Evolutionary conservation across 2,888 invertebrate genomes (phyloP).

Genomic region (Sinohyriopsis cumingii): DNA sequence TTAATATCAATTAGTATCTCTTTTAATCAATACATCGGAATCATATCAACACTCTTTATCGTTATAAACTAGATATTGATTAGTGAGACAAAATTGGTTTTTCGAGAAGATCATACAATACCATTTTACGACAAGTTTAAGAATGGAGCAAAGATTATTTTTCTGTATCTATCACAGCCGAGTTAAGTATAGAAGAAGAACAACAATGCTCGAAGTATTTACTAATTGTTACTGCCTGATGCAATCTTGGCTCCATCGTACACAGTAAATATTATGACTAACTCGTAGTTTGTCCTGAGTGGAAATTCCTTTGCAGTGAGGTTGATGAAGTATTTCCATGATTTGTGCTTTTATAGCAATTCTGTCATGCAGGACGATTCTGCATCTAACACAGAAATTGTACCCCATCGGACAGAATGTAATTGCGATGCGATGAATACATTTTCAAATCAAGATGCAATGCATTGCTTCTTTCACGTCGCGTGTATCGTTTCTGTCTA

Average conservation of each 20-base stretch:
- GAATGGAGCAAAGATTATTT: no score
- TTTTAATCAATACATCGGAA: no score
- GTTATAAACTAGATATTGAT: no score
- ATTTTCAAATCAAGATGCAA: constrained; percentile 53
- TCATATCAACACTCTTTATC: no score
- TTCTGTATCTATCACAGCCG: no score
- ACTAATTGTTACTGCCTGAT: no score
- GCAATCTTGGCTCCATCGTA: constrained; percentile 63
- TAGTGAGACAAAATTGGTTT: no score
- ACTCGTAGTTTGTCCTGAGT: constrained; percentile 61
- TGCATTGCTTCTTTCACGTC: constrained; percentile 28
- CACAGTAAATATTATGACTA: constrained; percentile 57
- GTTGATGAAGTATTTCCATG: constrained; percentile 67
- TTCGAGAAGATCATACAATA: no score
- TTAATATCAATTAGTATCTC: no score
- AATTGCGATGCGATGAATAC: constrained; percentile 42
- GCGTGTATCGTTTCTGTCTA: constrained; percentile 31
- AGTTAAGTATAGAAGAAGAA: no score
- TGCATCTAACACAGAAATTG: constrained; percentile 52
- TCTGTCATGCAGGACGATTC: constrained; percentile 56
- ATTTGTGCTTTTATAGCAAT: constrained; percentile 27
- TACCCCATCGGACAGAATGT: not conserved
- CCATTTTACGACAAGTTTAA: no score
- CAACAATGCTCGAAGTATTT: no score
- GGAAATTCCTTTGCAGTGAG: constrained; percentile 67